phyloP scores from a whole-genome alignment of 1,140 invertebrate species.

The Sycophaga agraensis region DNA sequence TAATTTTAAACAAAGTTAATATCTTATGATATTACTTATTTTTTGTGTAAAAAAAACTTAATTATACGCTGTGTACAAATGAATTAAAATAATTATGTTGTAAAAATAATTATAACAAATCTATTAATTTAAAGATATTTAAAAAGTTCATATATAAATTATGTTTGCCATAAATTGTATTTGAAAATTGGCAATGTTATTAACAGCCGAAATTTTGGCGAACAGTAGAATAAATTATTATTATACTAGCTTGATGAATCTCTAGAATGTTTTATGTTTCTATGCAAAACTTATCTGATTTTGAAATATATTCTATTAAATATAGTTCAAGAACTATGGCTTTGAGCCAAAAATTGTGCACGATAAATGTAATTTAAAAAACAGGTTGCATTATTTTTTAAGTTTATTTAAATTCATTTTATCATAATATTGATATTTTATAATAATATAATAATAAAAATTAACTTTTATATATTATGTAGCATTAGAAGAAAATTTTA shows the following conservation, averaged over 20 bases:
- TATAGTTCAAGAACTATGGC: conserved; percentile 28
- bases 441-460: too few species aligned
- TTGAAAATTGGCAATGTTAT: conserved; percentile 7
- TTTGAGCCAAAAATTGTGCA: neutral
- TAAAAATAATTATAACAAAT: too few species aligned
- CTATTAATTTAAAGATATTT: too few species aligned
- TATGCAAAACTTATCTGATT: conserved; percentile 34
- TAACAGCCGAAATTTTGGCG: neutral
- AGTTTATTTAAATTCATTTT: neutral
- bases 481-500: too few species aligned
- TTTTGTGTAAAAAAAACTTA: too few species aligned
- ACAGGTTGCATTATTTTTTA: neutral
- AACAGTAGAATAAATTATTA: conserved; percentile 7
- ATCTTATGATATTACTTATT: too few species aligned
- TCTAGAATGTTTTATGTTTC: neutral
- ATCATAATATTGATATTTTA: too few species aligned
- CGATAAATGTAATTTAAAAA: neutral
- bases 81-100: too few species aligned
- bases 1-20: too few species aligned
- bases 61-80: too few species aligned
- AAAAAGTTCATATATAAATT: too few species aligned
- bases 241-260: neutral
- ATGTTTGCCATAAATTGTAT: neutral
- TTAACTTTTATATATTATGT: too few species aligned
- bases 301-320: conserved; percentile 27